These are phyloP conservation scores for Heliconius aoede DNA, from an alignment of 2,888 invertebrate species.

Conservation along the genomic window DNA sequence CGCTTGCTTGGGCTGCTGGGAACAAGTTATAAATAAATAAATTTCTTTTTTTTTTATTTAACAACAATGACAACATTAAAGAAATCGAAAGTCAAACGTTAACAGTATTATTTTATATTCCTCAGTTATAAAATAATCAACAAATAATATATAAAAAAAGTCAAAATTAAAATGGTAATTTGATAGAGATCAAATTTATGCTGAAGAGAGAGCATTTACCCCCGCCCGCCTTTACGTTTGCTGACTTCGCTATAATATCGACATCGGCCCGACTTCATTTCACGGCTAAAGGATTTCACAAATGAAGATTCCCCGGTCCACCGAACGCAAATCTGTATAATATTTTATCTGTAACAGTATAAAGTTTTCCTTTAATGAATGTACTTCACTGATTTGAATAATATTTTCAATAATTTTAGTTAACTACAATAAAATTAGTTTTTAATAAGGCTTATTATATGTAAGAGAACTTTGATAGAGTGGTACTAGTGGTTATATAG, in stretches of 20 bases:
- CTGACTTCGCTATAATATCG: conserved; percentile 61
- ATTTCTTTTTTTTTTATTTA: neutral
- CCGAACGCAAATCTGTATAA: conserved; percentile 58
- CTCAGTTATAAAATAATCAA: conserved; percentile 1
- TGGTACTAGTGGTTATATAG: too few relatives aligned
- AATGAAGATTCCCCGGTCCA: conserved; percentile 82
- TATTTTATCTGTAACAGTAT: conserved; percentile 40
- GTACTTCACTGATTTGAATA: conserved; percentile 22
- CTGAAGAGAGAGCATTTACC: conserved; percentile 40
- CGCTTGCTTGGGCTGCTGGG: too few relatives aligned
- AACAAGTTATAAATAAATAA: neutral
- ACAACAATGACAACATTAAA: neutral
- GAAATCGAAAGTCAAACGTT: neutral
- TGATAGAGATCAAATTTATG: conserved; percentile 43
- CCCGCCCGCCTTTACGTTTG: conserved; percentile 40
- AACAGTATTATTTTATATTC: neutral
- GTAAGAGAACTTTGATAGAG: too few relatives aligned
- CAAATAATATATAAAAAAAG: too few relatives aligned
- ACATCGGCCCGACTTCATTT: conserved; percentile 78
- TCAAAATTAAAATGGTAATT: conserved; percentile 36
- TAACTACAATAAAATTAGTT: too few relatives aligned
- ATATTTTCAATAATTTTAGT: neutral
- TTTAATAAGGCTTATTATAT: too few relatives aligned
- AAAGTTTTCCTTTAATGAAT: conserved; percentile 48
- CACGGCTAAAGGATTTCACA: conserved; percentile 81